Evolutionary conservation across 2,888 invertebrate genomes (phyloP), one percentile per base, ranked within the genome.

Genomic region (Volucella inanis): DNA sequence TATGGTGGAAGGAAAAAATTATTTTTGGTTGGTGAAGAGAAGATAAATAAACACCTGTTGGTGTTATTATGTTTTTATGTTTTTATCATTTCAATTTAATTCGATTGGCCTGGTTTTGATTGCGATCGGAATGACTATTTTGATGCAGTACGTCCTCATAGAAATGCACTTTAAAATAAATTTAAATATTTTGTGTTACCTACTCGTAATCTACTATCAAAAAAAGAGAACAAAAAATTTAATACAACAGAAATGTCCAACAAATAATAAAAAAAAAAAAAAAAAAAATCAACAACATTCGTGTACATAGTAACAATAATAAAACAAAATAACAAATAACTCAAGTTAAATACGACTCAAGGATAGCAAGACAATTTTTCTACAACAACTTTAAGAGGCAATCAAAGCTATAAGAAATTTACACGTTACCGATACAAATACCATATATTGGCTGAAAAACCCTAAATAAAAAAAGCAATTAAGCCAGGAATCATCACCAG

Each of bases 351-450:
- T 39, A 39, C 18, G 2, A 64, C 45, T 22, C 14, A 31, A 31
- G 31, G 41, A 59, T 15, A 65, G 59, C 43, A 43, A 39, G 55
- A 49, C 39, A 31, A 43, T 50, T 54, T 38, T 54, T 12, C 41
- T 41, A 41, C 14, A 50, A 41, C 41, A 61, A 6, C 45, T 54
- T 15, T n/a, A n/a, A 72, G 50, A 72, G 61, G 61, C 43, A 64
- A 55, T 49, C 54, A 54, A 64, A 57, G 57, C 57, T 31, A 55
- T 45, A 62, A 45, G 62, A 75, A 65, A 9, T 49, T 55, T 11
- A 22, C 49, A 49, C 57, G 57, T 38, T 50, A 59, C 43, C 52
- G 61, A 55, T 3, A 52, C 45, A 68, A 59, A 52, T 31, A n/a
- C n/a, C n/a, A n/a, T n/a, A 68, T 45, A 61, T n/a, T 54, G 18